A percentile compares a stretch with the other conserved stretches of the same genome.
phyloP scores from a whole-genome alignment of 2,797 vertebrate species.

The Catostomus latipinnis region DNA sequence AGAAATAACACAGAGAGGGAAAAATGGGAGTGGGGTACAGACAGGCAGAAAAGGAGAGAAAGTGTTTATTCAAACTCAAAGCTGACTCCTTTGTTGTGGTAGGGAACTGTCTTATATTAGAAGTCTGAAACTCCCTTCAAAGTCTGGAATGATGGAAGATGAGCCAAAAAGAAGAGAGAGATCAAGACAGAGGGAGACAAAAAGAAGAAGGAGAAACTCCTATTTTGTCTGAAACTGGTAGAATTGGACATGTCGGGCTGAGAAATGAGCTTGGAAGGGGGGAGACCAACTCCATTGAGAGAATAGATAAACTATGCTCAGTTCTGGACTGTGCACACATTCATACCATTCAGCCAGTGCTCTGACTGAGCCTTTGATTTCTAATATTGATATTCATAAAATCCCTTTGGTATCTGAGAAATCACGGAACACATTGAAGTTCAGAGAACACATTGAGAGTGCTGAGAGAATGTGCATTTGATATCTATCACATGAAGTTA shows the following conservation, averaged over 20 bases:
- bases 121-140: constrained; percentile 74
- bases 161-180: constrained; percentile 67
- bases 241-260: constrained; percentile 48
- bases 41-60: constrained; percentile 58
- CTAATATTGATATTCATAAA: constrained; percentile 28
- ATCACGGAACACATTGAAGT: neutral
- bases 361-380: constrained; percentile 16
- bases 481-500: constrained; percentile 43
- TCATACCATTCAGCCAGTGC: constrained; percentile 28
- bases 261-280: constrained; percentile 50
- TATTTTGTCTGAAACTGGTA: constrained; percentile 59
- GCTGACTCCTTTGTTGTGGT: constrained; percentile 75
- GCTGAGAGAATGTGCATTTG: constrained; percentile 18
- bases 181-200: constrained; percentile 55
- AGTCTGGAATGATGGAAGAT: constrained; percentile 71
- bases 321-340: constrained; percentile 20
- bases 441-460: constrained; percentile 1
- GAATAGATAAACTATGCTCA: constrained; percentile 53
- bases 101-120: constrained; percentile 75
- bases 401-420: constrained; percentile 15
- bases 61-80: constrained; percentile 66
- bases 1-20: constrained; percentile 67
- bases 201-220: constrained; percentile 58
- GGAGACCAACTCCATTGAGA: constrained; percentile 56
- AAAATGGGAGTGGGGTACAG: constrained; percentile 60